Base-by-base conservation (phyloP, 1,140 invertebrate genomes). In the Ips typographus region DNA sequence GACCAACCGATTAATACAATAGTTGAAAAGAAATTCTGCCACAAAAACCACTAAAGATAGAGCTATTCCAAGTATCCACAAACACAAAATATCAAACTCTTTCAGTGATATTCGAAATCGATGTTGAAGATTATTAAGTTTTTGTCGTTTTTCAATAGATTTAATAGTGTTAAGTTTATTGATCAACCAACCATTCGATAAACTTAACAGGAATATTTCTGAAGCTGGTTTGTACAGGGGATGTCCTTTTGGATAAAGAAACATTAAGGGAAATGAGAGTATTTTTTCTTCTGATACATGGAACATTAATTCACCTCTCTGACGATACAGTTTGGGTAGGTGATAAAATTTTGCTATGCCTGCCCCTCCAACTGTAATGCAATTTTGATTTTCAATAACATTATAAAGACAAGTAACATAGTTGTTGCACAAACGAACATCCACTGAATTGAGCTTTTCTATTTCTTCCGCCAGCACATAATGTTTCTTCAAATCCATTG, bases 231-330 rank as follows among this genome's bases (percentile, higher is more conserved):
- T 7, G 41, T 40, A 58, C 6, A 58, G 40, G 2, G 56, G 56
- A 58, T 58, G 56, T 2, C 56, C 56, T 41, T 58, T 58, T 7
- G 37, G 39, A 58, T 40, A 58, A 58, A 58, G 56, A 41, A 58
- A 40, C 5, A 40, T 37, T 40, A 58, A 5, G 36, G 39, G 39
- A 58, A 58, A 38, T 5, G 4, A 39, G 36, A 40, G 41, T 1
- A 58, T 41, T 36, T 3, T 36, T 7, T 39, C 56, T 39, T 58
- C 40, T 8, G 56, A 39, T 40, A 58, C 4, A 41, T 58, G 56
- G 2, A 58, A 4, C 56, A 58, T 8, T 2, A 41, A 40, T 39
- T 58, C 40, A 8, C 56, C 56, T 2, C 41, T 36, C 41, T 2
- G 2, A 37, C 7, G 7, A 58, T 1, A 58, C 7, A 40, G 41